A percentile compares a stretch with the other conserved stretches of the same genome.
Evolutionary conservation across 2,888 invertebrate species (phyloP).

Genomic region (Diloba caeruleocephala): DNA sequence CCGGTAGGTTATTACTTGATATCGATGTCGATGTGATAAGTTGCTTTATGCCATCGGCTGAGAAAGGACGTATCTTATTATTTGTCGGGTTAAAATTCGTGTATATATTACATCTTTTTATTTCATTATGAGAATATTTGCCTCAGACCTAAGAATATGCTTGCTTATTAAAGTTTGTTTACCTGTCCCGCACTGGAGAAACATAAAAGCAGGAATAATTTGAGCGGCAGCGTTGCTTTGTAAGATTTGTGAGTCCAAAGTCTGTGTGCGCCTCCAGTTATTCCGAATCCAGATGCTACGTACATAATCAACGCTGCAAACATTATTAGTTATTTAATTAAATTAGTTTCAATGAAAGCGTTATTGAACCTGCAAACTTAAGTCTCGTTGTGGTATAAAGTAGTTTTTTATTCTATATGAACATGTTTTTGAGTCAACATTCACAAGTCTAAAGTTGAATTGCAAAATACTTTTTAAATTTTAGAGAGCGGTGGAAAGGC

Average conservation of each 20-base stretch:
- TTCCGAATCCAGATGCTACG: slow-evolving; percentile 90
- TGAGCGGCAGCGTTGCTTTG: slow-evolving; percentile 90
- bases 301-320: slow-evolving; percentile 89
- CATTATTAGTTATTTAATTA: slow-evolving; percentile 37
- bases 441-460: too few relatives aligned
- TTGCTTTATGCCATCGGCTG: too few relatives aligned
- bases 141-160: too few relatives aligned
- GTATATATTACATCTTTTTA: too few relatives aligned
- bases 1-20: too few relatives aligned
- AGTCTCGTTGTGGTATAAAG: slow-evolving; percentile 1
- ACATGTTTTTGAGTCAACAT: too few relatives aligned
- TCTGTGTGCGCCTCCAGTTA: slow-evolving; percentile 92
- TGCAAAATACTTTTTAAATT: too few relatives aligned
- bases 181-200: slow-evolving; percentile 92
- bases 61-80: too few relatives aligned
- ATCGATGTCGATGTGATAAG: too few relatives aligned
- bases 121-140: too few relatives aligned
- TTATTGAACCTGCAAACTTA: slow-evolving; percentile 21
- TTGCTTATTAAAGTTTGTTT: slow-evolving; percentile 52
- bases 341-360: slow-evolving; percentile 18
- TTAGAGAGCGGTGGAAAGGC: too few relatives aligned
- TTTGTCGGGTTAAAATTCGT: too few relatives aligned
- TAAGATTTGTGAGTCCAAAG: slow-evolving; percentile 92
- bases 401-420: neutral
- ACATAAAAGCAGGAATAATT: slow-evolving; percentile 89